phyloP scores from a whole-genome alignment of 2,113 vertebrate genomes.

The Perca schrenkii region DNA sequence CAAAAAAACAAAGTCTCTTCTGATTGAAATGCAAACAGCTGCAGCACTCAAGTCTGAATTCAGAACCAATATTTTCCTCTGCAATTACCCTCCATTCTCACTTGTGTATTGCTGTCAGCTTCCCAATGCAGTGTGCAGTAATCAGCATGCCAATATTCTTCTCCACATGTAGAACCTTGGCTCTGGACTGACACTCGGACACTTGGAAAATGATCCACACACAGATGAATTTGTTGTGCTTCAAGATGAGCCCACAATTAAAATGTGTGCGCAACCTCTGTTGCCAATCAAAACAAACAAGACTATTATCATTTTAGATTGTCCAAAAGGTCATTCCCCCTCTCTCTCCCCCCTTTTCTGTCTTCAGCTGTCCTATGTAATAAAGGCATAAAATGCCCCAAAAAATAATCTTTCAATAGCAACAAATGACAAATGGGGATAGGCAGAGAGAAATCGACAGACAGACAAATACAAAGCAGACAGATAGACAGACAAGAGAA shows the following conservation, averaged over 20 bases:
- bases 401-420: too few relatives aligned
- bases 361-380: too few relatives aligned
- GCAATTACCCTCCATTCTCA: not conserved
- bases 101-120: constrained; percentile 10
- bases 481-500: not conserved
- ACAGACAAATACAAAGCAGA: not conserved
- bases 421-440: too few relatives aligned
- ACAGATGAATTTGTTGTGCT: constrained; percentile 13
- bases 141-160: constrained; percentile 32
- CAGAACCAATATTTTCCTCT: not conserved
- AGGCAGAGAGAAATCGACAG: not conserved
- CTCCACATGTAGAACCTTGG: constrained; percentile 10
- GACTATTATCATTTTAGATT: not conserved
- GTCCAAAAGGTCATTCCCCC: not conserved
- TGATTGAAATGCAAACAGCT: not conserved
- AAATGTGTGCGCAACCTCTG: constrained; percentile 21
- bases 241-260: constrained; percentile 24
- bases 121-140: not conserved
- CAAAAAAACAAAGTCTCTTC: too few relatives aligned
- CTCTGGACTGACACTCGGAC: not conserved
- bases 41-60: not conserved
- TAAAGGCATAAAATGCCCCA: too few relatives aligned
- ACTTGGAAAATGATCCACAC: constrained; percentile 24
- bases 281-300: not conserved
- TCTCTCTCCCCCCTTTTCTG: too few relatives aligned